Conservation (phyloP, 1,140 invertebrate genomes). For the Tyrophagus putrescentiae region DNA sequence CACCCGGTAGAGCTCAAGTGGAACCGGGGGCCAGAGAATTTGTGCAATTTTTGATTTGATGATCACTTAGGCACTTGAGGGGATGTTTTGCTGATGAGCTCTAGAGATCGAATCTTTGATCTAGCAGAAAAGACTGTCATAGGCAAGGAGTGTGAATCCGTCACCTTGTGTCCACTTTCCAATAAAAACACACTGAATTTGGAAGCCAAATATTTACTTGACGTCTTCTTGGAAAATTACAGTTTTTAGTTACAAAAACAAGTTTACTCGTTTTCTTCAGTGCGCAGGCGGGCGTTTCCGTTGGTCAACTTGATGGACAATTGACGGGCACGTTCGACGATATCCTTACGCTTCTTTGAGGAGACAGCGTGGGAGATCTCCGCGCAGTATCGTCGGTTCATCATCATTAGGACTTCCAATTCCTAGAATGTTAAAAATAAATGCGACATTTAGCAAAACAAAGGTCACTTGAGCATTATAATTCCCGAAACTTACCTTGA, state of each 20-base stretch:
- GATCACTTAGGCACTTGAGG: no score
- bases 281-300: conserved; percentile 80
- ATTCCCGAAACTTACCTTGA: conserved; percentile 46
- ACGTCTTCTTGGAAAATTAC: no score
- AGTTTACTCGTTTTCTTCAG: conserved; percentile 91
- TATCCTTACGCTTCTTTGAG: conserved; percentile 84
- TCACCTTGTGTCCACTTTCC: no score
- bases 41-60: no score
- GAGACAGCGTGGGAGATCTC: conserved; percentile 95
- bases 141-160: no score
- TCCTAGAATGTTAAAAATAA: conserved; percentile 47
- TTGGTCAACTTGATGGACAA: conserved; percentile 89
- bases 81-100: no score
- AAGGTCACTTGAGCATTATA: not conserved
- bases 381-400: conserved; percentile 89
- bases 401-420: conserved; percentile 95
- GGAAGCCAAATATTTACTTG: no score
- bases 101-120: no score
- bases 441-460: not conserved
- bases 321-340: conserved; percentile 91
- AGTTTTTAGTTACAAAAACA: conserved; percentile 9
- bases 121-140: no score
- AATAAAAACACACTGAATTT: no score
- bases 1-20: no score
- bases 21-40: no score